Evolutionary conservation across 2,113 vertebrate genomes (phyloP).

Genomic region (Ophthalmolycus amberensis): DNA sequence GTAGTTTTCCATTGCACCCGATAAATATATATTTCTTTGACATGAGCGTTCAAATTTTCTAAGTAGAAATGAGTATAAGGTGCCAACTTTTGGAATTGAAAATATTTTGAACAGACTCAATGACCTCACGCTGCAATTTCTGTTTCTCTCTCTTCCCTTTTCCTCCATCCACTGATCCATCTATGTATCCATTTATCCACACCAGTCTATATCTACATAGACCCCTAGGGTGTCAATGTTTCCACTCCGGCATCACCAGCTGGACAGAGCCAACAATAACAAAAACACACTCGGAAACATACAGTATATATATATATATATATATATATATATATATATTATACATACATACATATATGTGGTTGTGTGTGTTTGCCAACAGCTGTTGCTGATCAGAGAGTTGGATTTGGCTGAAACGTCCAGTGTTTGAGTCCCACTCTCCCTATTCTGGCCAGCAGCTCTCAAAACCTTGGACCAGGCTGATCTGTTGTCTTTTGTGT

Average conservation of each 20-base stretch:
- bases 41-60: neutral
- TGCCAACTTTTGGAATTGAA: neutral
- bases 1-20: conserved; percentile 28
- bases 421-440: conserved; percentile 37
- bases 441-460: conserved; percentile 34
- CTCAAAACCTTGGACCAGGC: conserved; percentile 33
- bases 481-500: conserved; percentile 18
- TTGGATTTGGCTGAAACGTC: conserved; percentile 58
- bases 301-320: neutral
- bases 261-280: conserved; percentile 21
- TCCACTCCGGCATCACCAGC: conserved; percentile 26
- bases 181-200: conserved; percentile 11
- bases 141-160: neutral
- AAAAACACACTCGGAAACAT: conserved; percentile 28
- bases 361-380: conserved; percentile 30
- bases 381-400: conserved; percentile 71
- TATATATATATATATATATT: too few relatives aligned
- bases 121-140: neutral
- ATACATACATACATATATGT: too few relatives aligned
- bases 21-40: conserved; percentile 23
- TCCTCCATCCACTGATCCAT: neutral
- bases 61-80: neutral
- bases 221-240: conserved; percentile 8
- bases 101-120: neutral
- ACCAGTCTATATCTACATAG: neutral